Evolutionary conservation across 2,888 invertebrate species (phyloP).

Genomic region (Calameuta pallipes): DNA sequence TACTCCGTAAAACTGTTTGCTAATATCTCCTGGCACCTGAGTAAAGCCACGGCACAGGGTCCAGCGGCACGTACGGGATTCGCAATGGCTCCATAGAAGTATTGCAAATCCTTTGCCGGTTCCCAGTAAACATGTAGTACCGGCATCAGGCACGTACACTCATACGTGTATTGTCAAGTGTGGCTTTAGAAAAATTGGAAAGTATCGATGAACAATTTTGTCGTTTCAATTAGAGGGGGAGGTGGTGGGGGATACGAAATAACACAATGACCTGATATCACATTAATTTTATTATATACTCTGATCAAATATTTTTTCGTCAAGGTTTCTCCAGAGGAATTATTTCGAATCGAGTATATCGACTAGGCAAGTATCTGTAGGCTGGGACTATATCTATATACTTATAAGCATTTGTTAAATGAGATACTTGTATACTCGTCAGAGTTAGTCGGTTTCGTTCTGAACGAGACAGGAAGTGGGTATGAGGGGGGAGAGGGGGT

Average conservation of each 20-base stretch:
- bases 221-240: no score
- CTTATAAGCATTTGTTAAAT: not conserved
- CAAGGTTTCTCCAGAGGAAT: not conserved
- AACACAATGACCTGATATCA: not conserved
- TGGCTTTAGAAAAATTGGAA: not conserved
- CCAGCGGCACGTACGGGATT: not conserved
- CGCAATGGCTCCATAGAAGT: not conserved
- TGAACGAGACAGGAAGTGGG: not conserved
- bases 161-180: not conserved
- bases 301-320: not conserved
- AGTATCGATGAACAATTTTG: not conserved
- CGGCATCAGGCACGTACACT: not conserved
- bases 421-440: not conserved
- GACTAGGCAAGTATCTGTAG: not conserved
- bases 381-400: not conserved
- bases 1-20: slow-evolving; percentile 22
- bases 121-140: not conserved
- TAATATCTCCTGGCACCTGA: slow-evolving; percentile 30
- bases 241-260: not conserved
- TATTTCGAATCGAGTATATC: not conserved
- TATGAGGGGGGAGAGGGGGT: not conserved
- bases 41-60: slow-evolving; percentile 13
- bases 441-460: not conserved
- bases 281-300: not conserved
- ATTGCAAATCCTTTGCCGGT: not conserved